Evolutionary conservation across 2,888 invertebrate species (phyloP), one percentile per base, ranked within the genome.

Genomic region (Zygaena filipendulae): DNA sequence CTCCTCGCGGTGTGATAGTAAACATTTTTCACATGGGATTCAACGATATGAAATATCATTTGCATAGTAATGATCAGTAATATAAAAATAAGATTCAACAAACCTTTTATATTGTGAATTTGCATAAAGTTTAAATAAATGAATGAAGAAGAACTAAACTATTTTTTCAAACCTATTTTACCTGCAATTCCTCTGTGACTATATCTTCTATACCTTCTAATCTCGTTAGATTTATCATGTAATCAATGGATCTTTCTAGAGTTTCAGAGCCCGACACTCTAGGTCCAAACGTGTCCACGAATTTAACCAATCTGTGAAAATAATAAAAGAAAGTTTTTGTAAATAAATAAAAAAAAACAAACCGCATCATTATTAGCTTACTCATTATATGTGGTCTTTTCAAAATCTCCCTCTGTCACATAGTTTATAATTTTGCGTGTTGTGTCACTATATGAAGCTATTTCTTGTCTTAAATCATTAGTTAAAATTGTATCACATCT

Each of bases 141-240:
- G n/a, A n/a, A n/a, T n/a, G n/a, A n/a, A n/a, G n/a, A n/a, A n/a
- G n/a, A n/a, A n/a, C n/a, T n/a, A n/a, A n/a, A n/a, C n/a, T n/a
- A n/a, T n/a, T n/a, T n/a, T n/a, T n/a, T n/a, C n/a, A n/a, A n/a
- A n/a, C n/a, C n/a, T n/a, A n/a, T n/a, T n/a, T n/a, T n/a, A n/a
- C n/a, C n/a, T n/a, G n/a, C n/a, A n/a, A n/a, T n/a, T n/a, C n/a
- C 70, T 93, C 92, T 0, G 87, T 88, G 39, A 86, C 84, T 3
- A 92, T 88, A 46, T 89, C 87, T 27, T 57, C 31, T 6, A 79
- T 40, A 11, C 49, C 47, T 50, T 79, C 72, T 5, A 58, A 49
- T 8, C 43, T 46, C 12, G 62, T 68, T 16, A 70, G 50, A 49
- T 64, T 59, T 46, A 62, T 49, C 74, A 87, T 82, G 43, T 85